Conservation (phyloP, 2,113 vertebrate genomes). For the Tricholaema leucomelas region DNA sequence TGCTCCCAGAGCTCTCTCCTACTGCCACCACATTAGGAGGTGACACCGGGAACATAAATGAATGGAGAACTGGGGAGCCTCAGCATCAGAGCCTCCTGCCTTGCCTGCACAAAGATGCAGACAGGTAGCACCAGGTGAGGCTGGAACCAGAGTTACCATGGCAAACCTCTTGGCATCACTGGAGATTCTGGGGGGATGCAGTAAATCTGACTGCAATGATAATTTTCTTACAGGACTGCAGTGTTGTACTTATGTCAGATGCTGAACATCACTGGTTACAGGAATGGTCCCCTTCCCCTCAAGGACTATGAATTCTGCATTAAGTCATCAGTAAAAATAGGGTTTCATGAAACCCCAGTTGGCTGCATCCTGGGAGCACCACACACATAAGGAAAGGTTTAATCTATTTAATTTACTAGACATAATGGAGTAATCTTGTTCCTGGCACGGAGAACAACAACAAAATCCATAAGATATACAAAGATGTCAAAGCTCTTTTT, state of each 20-base stretch:
- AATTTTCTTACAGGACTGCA: background rate
- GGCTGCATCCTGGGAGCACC: background rate
- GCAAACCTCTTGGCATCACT: background rate
- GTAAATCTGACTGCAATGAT: background rate
- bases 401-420: background rate
- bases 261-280: background rate
- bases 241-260: background rate
- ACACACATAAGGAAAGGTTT: background rate
- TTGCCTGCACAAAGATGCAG: background rate
- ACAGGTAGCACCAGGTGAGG: background rate
- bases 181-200: background rate
- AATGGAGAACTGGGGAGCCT: background rate
- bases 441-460: background rate
- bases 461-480: background rate
- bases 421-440: background rate
- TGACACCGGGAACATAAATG: background rate
- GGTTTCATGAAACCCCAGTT: background rate
- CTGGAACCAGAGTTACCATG: background rate
- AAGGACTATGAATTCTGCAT: background rate
- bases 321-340: background rate
- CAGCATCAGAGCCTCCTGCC: background rate
- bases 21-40: background rate
- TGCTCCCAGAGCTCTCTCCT: background rate
- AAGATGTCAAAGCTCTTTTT: too few relatives aligned
- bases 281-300: background rate